phyloP scores from a whole-genome alignment of 2,888 invertebrate genomes.

The Drosophila ustulata region DNA sequence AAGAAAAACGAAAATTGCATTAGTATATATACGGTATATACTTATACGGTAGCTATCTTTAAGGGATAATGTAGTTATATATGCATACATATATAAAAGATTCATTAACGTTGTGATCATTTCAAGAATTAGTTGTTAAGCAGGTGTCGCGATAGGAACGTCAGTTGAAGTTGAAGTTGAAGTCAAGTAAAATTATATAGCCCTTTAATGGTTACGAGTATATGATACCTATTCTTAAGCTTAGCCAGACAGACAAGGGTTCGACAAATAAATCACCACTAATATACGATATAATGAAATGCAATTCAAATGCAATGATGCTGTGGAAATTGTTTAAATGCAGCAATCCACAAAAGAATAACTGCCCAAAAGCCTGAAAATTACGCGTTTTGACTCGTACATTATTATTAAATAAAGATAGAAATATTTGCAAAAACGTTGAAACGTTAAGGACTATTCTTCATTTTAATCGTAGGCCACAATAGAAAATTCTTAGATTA shows the following conservation, averaged over 20 bases:
- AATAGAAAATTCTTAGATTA: constrained; percentile 17
- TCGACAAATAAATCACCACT: constrained; percentile 13
- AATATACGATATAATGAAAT: neutral
- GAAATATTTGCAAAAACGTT: constrained; percentile 18
- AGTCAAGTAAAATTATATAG: constrained; percentile 42
- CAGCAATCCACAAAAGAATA: constrained; percentile 25
- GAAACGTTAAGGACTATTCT: constrained; percentile 1
- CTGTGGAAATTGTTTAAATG: constrained; percentile 46
- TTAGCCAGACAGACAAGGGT: constrained; percentile 4
- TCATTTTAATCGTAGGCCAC: neutral
- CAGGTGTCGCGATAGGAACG: constrained; percentile 21
- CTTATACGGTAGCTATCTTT: constrained; percentile 47
- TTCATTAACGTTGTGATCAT: constrained; percentile 83
- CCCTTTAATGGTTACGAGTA: constrained; percentile 26
- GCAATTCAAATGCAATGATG: constrained; percentile 8
- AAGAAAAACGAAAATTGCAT: constrained; percentile 21
- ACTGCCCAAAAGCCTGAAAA: constrained; percentile 39
- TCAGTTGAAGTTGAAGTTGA: constrained; percentile 50
- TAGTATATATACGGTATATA: constrained; percentile 43
- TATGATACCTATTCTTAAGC: constrained; percentile 19
- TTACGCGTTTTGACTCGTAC: neutral
- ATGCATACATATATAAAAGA: constrained; percentile 42
- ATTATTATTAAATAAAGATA: constrained; percentile 1
- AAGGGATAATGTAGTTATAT: constrained; percentile 41
- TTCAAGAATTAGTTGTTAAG: constrained; percentile 77